Percentiles rank a stretch among this genome's conserved stretches.
phyloP scores from a whole-genome alignment of 92 coral and sea anemone genomes.

The Zoanthus gigantus region DNA sequence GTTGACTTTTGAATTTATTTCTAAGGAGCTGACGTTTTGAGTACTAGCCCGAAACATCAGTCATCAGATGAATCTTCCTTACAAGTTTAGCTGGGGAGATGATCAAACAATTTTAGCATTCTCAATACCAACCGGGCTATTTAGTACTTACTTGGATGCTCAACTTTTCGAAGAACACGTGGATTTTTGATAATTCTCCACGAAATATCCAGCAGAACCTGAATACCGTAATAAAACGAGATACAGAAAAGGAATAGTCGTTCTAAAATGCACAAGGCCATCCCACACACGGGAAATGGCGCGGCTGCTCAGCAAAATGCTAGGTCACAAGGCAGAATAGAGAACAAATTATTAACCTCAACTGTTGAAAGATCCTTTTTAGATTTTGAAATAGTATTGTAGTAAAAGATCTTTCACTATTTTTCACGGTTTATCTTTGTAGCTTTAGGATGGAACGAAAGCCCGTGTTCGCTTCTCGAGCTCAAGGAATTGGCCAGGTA shows the following conservation, averaged over 20 bases:
- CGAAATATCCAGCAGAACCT: not conserved
- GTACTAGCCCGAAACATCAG: too few species aligned
- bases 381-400: not conserved
- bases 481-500: not conserved
- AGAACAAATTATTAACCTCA: not conserved
- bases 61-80: too few species aligned
- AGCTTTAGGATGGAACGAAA: not conserved
- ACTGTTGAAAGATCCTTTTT: not conserved
- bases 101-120: too few species aligned
- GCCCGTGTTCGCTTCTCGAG: not conserved
- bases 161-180: not conserved
- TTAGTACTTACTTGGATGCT: not conserved
- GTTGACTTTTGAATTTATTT: too few species aligned
- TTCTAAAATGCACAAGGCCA: not conserved
- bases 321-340: not conserved
- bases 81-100: too few species aligned
- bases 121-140: too few species aligned
- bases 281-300: not conserved
- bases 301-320: not conserved
- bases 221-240: not conserved
- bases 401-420: not conserved
- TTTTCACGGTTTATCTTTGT: not conserved
- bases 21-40: too few species aligned
- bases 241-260: not conserved
- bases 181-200: constrained; percentile 8